phyloP scores from a whole-genome alignment of 1,140 invertebrate genomes.

The Lepidostoma basale region DNA sequence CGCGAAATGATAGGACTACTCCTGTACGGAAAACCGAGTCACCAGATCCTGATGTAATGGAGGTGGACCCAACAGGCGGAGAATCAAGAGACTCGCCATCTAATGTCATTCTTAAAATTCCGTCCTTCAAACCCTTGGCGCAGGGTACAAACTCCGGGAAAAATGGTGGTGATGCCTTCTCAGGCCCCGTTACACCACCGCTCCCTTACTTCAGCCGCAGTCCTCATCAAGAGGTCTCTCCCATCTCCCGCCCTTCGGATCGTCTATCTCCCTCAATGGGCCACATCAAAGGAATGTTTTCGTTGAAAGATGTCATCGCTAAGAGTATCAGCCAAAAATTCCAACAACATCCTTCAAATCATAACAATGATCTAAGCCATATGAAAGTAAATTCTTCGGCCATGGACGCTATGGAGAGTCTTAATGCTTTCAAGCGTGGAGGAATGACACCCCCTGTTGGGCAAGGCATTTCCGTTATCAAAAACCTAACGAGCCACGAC shows the following conservation, averaged over 20 bases:
- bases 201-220: constrained; percentile 49
- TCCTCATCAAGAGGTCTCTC: constrained; percentile 62
- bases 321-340: constrained; percentile 89
- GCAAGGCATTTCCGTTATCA: constrained; percentile 65
- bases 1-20: constrained; percentile 45
- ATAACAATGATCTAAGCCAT: constrained; percentile 48
- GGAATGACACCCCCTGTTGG: constrained; percentile 62
- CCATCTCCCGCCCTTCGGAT: constrained; percentile 54
- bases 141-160: constrained; percentile 63
- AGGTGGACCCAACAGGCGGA: constrained; percentile 50
- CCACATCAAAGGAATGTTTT: constrained; percentile 58
- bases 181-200: constrained; percentile 54
- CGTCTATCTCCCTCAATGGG: constrained; percentile 56
- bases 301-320: constrained; percentile 77
- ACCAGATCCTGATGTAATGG: constrained; percentile 47
- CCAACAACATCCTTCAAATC: constrained; percentile 62
- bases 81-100: constrained; percentile 56
- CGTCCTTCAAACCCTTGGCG: constrained; percentile 83
- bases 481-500: constrained; percentile 61
- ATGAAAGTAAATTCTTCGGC: constrained; percentile 50
- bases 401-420: constrained; percentile 53
- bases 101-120: constrained; percentile 86
- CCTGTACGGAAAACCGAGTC: constrained; percentile 45
- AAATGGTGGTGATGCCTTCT: constrained; percentile 64
- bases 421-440: constrained; percentile 61